Evolutionary conservation across 1,140 invertebrate species (phyloP), one percentile per base, ranked within the genome.

Genomic region (Sesamia nonagrioides): DNA sequence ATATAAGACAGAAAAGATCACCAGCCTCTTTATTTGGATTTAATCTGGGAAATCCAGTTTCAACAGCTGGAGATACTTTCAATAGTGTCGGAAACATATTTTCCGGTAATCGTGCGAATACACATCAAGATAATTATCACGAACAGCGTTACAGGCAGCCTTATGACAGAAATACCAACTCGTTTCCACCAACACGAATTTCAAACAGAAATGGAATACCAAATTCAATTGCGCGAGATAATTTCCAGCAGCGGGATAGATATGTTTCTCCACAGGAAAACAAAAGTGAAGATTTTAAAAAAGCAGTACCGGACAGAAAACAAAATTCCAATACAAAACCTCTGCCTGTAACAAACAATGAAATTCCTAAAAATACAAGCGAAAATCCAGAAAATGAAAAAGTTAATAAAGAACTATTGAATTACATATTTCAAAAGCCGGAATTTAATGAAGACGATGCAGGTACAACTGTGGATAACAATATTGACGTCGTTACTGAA

Each of bases 11-110:
- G 4, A 63, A 63, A 42, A 42, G 61, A 42, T 42, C 61, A 63
- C 61, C 61, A 63, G 61, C 17, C 18, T 63, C 61, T 42, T 13
- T 63, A 18, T 63, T 63, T 42, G 61, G 61, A 42, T 42, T 63
- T 3, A 40, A 63, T 40, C n/a, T 63, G n/a, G 35, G 35, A 63
- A 63, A n/a, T 13, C 8, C 61, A 17, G 6, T 63, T 63, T 42
- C 37, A 42, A 17, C 37, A 42, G 37, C 61, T n/a, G 18, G 42
- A 42, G 17, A 63, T 17, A 11, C 61, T 6, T 42, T 42, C 6
- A 63, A 8, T n/a, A 13, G 37, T 18, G 6, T 63, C 17, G 61
- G 17, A 21, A 63, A 63, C 18, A 42, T 63, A 42, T 63, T 63
- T 63, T 42, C 61, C 0, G 35, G 35, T 21, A 63, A 63, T 13